Evolutionary conservation across 92 coral and sea anemone genomes (phyloP).

Genomic region (Paramuricea clavata): DNA sequence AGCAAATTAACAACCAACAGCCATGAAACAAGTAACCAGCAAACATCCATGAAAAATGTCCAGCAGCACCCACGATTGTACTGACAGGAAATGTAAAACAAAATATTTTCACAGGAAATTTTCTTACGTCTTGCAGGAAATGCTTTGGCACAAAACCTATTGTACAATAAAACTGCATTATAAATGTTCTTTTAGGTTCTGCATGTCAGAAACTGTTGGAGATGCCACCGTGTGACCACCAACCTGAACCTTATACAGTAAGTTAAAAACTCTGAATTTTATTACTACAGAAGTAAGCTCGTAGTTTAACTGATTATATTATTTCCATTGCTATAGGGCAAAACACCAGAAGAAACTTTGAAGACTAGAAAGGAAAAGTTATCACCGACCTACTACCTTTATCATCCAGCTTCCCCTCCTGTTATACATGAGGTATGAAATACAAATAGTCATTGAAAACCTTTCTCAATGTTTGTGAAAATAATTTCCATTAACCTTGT

Average conservation of each 20-base stretch:
- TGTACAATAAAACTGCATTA: too few species aligned
- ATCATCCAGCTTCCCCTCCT: slow-evolving; percentile 70
- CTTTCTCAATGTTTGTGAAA: neutral
- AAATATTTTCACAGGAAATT: too few species aligned
- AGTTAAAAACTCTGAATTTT: too few species aligned
- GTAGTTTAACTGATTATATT: neutral
- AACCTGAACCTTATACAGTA: slow-evolving; percentile 87
- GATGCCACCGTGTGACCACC: slow-evolving; percentile 91
- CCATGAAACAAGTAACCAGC: too few species aligned
- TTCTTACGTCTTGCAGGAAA: too few species aligned
- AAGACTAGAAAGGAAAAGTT: slow-evolving; percentile 78
- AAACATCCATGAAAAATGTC: too few species aligned
- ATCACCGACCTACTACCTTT: slow-evolving; percentile 69
- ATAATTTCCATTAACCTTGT: neutral
- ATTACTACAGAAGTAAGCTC: too few species aligned
- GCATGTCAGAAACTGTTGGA: slow-evolving; percentile 59
- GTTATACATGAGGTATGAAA: slow-evolving; percentile 82
- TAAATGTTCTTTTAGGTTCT: slow-evolving; percentile 5
- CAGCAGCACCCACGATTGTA: too few species aligned
- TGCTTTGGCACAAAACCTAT: neutral
- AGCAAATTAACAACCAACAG: too few species aligned
- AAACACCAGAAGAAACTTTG: slow-evolving; percentile 83
- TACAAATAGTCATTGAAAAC: neutral
- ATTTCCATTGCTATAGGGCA: slow-evolving; percentile 66
- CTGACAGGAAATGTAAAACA: too few species aligned